These are phyloP conservation scores for Pristis pectinata DNA, from an alignment of 2,797 vertebrate genomes.

Conservation along the genomic window DNA sequence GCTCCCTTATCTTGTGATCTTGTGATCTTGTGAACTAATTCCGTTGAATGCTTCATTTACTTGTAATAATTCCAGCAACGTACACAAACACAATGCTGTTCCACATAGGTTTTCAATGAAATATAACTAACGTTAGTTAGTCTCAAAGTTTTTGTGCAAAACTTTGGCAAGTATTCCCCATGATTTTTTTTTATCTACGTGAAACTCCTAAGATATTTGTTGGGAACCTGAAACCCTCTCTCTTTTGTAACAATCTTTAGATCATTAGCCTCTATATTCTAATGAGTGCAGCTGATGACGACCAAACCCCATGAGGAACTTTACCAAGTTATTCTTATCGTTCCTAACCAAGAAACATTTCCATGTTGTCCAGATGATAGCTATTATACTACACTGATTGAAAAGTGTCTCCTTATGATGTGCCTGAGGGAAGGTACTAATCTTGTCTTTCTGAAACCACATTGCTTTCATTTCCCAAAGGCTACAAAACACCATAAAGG, in stretches of 20 bases:
- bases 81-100: not conserved
- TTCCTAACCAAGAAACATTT: constrained; percentile 45
- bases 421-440: constrained; percentile 47
- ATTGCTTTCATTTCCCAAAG: constrained; percentile 48
- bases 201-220: not conserved
- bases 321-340: constrained; percentile 48
- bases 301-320: constrained; percentile 44
- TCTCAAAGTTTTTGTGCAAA: not conserved
- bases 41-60: not conserved
- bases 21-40: too few species aligned
- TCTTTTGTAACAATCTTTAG: not conserved
- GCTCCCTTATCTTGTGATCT: too few species aligned
- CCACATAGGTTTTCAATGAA: not conserved
- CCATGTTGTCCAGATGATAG: constrained; percentile 46
- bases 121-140: not conserved
- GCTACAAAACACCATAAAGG: constrained; percentile 44
- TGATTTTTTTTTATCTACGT: not conserved
- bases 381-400: constrained; percentile 46
- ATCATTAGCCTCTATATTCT: not conserved
- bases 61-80: not conserved
- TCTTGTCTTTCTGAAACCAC: constrained; percentile 48
- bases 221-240: too few species aligned
- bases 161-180: not conserved
- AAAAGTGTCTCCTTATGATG: constrained; percentile 52
- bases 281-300: constrained; percentile 25